Evolutionary conservation across 2,888 invertebrate genomes (phyloP), one percentile per base, ranked within the genome.

Genomic region (Xylophagus ater): DNA sequence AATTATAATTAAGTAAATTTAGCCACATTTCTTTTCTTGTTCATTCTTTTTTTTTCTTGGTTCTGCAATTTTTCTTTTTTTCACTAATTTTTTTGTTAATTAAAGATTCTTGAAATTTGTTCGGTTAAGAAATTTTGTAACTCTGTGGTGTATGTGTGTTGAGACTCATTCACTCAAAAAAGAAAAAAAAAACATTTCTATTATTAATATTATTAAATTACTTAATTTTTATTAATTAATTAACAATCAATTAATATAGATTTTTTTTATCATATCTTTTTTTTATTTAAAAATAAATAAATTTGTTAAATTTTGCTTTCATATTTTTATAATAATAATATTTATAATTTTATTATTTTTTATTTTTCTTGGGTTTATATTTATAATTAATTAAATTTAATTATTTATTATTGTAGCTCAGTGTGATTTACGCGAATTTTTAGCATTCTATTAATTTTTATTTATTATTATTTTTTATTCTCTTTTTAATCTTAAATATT

Each of bases 381-480:
- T 28, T 33, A 37, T 37, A 31, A 29, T 29, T 31, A 12, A 12
- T 31, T 31, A 31, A 37, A n/a, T n/a, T n/a, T n/a, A n/a, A n/a
- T n/a, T n/a, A 23, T 31, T 37, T 37, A 37, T 37, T 37, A 37
- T 37, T 37, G 37, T 37, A 37, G 37, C 37, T 37, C 37, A 37
- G n/a, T n/a, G 37, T 31, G 37, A 37, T 37, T 28, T 37, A 37
- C 37, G 37, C 37, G 37, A 37, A 37, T 24, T 37, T 37, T 37
- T 31, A 31, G 31, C 31, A 24, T 37, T 29, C 31, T 31, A 29
- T 30, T 12, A 31, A 31, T 37, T 31, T 18, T n/a, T 18, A 14
- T 31, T 13, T 24, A 29, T 37, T 37, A 37, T 19, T 21, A 29
- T 13, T 9, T 13, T 23, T 19, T 13, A 19, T 21, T 21, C 29